Base-by-base conservation (phyloP, 2,797 vertebrate genomes). In the Pseudocheirus occidentalis region DNA sequence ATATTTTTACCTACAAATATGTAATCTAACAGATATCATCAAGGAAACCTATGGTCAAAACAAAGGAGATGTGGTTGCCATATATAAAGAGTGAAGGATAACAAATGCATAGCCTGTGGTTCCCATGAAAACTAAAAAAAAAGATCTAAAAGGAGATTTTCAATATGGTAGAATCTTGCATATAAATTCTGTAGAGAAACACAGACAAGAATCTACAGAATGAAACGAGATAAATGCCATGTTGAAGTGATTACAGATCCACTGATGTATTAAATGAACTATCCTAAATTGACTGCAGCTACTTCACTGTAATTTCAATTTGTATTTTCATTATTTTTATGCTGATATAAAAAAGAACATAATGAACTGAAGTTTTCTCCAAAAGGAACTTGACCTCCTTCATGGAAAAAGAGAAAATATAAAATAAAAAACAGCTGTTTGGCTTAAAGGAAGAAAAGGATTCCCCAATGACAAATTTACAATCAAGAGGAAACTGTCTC, bases 391-490 rank as follows among this genome's bases (percentile, higher is more conserved):
- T 97, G 95, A 98, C 50, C 89, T 97, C 95, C 93, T 97, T 91
- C 97, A 94, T 94, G 46, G 56, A 50, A 93, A 95, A 90, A 89
- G 0, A 94, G 6, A 90, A 93, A 97, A 97, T 96, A 96, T 94
- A 97, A 97, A 98, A 98, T 95, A 95, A 95, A 98, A 98, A 97
- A 40, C 98, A 98, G 96, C 97, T 99, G 98, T 98, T 98, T 98
- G 98, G 98, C 98, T 97, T 95, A 96, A 92, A 97, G 89, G 73
- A 98, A 97, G 73, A 96, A 97, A 98, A 98, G 7, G 0, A 95
- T 98, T 98, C 98, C 97, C 98, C 28, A 62, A 90, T 98, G 98
- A 98, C 97, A 98, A 97, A 98, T 98, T 98, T 98, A 98, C 97
- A 98, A 98, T 96, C 57, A 98, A 97, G 96, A 98, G 97, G 97